Evolutionary conservation across 2,113 vertebrate genomes (phyloP).

Genomic region (Platanista minor): DNA sequence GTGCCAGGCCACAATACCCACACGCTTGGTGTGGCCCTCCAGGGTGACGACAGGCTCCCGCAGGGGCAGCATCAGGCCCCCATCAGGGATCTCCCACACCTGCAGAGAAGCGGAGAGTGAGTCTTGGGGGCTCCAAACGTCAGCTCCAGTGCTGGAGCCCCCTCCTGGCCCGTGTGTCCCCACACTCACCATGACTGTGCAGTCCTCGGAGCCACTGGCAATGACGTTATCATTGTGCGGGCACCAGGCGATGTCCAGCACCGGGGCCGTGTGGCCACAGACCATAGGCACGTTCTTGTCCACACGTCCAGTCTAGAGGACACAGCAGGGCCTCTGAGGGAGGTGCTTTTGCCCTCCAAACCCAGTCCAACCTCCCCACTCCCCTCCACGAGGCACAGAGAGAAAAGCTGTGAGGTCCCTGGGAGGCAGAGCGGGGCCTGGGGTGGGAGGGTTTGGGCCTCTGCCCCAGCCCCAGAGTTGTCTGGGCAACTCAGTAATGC

Average conservation of each 20-base stretch:
- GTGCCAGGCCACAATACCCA: conserved; percentile 91
- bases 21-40: conserved; percentile 92
- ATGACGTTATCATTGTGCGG: conserved; percentile 94
- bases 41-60: conserved; percentile 88
- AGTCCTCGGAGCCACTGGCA: conserved; percentile 92
- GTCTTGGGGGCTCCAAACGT: neutral
- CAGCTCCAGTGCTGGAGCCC: neutral
- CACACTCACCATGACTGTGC: conserved; percentile 84
- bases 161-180: neutral
- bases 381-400: neutral
- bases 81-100: conserved; percentile 93
- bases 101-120: conserved; percentile 47
- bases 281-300: conserved; percentile 89
- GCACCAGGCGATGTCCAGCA: conserved; percentile 92
- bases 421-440: neutral
- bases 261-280: conserved; percentile 91
- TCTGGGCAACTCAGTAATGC: neutral
- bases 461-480: neutral
- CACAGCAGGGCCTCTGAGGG: neutral
- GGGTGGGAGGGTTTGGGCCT: neutral
- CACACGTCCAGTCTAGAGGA: conserved; percentile 87
- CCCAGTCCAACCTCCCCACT: neutral
- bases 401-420: neutral
- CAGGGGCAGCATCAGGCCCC: conserved; percentile 82
- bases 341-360: neutral